Base-by-base conservation (phyloP, 30 jellyfish, hydroid and myxozoan genomes). In the Aurelia sp. region DNA sequence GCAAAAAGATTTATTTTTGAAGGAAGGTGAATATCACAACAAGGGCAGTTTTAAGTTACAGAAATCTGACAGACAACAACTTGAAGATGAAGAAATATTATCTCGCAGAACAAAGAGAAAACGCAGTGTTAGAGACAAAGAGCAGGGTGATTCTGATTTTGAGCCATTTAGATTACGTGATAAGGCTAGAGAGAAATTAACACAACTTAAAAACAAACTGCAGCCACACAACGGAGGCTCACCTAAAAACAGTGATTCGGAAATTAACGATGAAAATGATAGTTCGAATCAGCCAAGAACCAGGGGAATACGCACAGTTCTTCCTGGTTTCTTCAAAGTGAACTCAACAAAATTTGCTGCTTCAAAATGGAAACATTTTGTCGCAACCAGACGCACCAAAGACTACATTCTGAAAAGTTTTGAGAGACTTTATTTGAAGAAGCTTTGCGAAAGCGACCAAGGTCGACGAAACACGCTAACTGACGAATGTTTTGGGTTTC, bases 291-390 rank as follows among this genome's bases (percentile, higher is more conserved):
- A 59, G 33, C 69, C 6, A 13, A 59, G 55, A 13, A 21, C 12
- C 1, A 59, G 13, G 33, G 13, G 13, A 35, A 21, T 59, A 59
- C 33, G 4, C 6, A 59, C 69, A 12, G 33, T 13, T 11, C 13
- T 13, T 11, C 69, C 69, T 21, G 69, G 1, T 59, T n/a, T 59
- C 7, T 59, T 59, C 30, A 62, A 17, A 20, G 48, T 17, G 18
- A 44, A 20, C 33, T 48, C 93, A 13, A 31, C 84, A 66, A 62
- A 27, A 51, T 58, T 44, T 35, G 93, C 93, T 27, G 86, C 77
- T 2, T 84, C 93, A 37, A 84, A 84, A 17, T 84, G 93, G 93
- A 72, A 21, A 68, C 59, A 84, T 60, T 72, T 71, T 18, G 55
- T 55, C 4, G 61, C 93, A 17, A 58, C 79, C 13, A 71, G 33